phyloP scores from a whole-genome alignment of 2,113 vertebrate species.

The Acanthisitta chloris region DNA sequence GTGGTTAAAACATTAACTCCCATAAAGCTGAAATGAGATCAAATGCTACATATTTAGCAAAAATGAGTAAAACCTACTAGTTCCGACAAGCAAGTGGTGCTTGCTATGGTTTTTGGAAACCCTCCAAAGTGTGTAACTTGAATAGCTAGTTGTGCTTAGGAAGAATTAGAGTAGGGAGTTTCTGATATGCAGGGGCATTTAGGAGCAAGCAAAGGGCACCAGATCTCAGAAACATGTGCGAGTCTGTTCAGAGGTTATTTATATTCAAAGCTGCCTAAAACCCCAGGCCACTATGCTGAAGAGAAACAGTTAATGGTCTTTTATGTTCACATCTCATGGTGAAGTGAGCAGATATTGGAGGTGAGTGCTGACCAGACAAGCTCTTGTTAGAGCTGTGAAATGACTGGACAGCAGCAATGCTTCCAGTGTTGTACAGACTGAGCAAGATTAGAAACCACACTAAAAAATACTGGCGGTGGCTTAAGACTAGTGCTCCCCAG shows the following conservation, averaged over 20 bases:
- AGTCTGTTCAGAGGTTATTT: neutral
- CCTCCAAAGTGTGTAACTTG: neutral
- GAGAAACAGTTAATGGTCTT: neutral
- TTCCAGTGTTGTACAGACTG: neutral
- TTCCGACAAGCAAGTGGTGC: neutral
- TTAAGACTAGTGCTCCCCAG: neutral
- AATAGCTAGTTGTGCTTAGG: neutral
- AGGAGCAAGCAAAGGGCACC: neutral
- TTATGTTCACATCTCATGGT: neutral
- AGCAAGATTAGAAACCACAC: neutral
- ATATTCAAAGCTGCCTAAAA: neutral
- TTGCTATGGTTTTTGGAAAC: neutral
- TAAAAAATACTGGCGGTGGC: neutral
- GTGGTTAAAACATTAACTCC: neutral
- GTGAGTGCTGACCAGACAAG: neutral
- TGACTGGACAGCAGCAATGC: neutral
- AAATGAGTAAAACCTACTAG: neutral
- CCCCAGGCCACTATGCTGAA: neutral
- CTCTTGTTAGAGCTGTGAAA: neutral
- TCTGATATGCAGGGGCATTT: neutral
- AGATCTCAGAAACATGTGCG: neutral
- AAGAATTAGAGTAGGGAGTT: neutral
- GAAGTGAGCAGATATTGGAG: neutral
- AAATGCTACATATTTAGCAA: neutral
- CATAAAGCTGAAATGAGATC: neutral